A percentile compares a stretch with the other conserved stretches of the same genome.
Evolutionary conservation across 2,113 vertebrate genomes (phyloP).

Genomic region (Psittacus erithacus): DNA sequence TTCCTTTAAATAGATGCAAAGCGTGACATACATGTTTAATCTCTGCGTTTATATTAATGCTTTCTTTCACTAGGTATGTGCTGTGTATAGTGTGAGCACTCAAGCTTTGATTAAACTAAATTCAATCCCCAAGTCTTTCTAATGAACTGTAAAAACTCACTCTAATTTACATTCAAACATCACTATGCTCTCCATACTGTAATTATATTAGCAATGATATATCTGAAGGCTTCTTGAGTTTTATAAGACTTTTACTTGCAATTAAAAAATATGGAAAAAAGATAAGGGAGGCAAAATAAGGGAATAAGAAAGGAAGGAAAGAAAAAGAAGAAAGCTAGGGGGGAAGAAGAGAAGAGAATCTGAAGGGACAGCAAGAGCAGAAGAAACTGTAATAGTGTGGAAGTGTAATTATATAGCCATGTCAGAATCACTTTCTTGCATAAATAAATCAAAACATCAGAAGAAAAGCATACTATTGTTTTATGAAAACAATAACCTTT

Average conservation of each 20-base stretch:
- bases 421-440: not conserved
- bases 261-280: conserved; percentile 16
- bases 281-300: not conserved
- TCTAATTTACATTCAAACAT: conserved; percentile 61
- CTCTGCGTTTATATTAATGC: not conserved
- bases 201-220: conserved; percentile 62
- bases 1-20: not conserved
- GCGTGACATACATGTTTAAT: not conserved
- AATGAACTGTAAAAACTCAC: conserved; percentile 55
- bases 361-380: not conserved
- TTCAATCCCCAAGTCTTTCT: conserved; percentile 34
- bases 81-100: conserved; percentile 42
- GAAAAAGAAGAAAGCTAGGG: not conserved
- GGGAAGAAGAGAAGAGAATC: not conserved
- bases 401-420: not conserved
- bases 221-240: conserved; percentile 33
- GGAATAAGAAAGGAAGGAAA: not conserved
- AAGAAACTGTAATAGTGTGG: not conserved
- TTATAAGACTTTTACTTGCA: conserved; percentile 25
- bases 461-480: not conserved
- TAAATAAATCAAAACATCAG: not conserved
- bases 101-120: conserved; percentile 65
- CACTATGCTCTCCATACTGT: not conserved
- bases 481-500: not conserved
- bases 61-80: not conserved